Conservation (phyloP, 2,113 vertebrate species). For the Alethe diademata region DNA sequence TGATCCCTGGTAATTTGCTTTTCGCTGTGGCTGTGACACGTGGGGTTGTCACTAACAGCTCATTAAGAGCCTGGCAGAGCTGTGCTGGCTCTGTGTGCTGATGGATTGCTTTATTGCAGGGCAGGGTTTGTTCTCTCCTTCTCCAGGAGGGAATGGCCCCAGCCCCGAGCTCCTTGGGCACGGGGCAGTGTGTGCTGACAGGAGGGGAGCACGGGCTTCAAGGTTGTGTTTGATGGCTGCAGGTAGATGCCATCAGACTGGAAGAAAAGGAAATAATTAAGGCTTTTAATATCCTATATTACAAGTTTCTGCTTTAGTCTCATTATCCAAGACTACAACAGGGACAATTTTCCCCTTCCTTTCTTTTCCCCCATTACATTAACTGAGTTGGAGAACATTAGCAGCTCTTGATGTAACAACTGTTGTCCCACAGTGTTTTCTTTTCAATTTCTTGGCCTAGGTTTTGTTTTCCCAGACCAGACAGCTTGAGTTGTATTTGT, state of each 20-base stretch:
- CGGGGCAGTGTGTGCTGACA: rapidly evolving
- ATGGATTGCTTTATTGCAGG: neutral
- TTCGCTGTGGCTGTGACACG: neutral
- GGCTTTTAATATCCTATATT: neutral
- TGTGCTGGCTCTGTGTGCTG: neutral
- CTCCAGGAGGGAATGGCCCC: neutral
- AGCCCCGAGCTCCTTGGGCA: rapidly evolving
- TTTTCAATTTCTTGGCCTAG: neutral
- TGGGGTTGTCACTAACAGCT: neutral
- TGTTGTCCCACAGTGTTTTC: neutral
- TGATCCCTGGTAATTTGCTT: neutral
- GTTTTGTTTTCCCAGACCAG: neutral
- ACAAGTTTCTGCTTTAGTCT: neutral
- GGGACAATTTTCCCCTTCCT: neutral
- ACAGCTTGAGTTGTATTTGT: neutral
- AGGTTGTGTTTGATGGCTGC: neutral
- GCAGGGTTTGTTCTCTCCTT: rapidly evolving
- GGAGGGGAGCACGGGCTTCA: neutral
- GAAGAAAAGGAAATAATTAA: slow-evolving; percentile 10
- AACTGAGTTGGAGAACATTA: neutral
- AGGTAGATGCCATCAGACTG: neutral
- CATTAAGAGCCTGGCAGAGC: neutral
- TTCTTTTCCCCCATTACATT: neutral
- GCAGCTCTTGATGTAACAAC: neutral
- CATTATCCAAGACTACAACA: neutral